Percentiles rank a stretch among this genome's conserved stretches.
These are phyloP conservation scores for Cheilosia impressa DNA, from an alignment of 2,888 invertebrate species.

Conservation along the genomic window DNA sequence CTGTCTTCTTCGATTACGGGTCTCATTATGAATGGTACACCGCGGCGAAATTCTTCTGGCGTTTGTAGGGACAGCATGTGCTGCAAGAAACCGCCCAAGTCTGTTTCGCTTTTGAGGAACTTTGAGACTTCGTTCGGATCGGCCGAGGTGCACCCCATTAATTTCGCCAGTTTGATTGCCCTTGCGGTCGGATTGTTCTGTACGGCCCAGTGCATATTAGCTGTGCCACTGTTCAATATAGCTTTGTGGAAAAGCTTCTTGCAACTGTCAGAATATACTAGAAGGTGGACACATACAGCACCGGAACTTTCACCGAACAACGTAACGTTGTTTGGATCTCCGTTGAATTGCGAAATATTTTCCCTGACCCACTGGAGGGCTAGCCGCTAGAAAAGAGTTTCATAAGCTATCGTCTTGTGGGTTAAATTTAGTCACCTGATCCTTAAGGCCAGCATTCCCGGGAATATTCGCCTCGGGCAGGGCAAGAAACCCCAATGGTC, in stretches of 20 bases:
- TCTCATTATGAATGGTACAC: conserved; percentile 79
- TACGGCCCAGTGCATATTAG: conserved; percentile 82
- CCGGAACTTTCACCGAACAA: conserved; percentile 83
- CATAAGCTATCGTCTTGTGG: too few species aligned
- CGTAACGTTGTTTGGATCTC: conserved; percentile 83
- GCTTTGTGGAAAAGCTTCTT: conserved; percentile 81
- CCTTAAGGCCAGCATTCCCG: conserved; percentile 82
- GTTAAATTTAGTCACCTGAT: conserved; percentile 78
- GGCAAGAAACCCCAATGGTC: conserved; percentile 81
- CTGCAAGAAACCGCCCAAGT: conserved; percentile 77
- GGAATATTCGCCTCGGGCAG: conserved; percentile 80
- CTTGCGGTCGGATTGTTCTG: conserved; percentile 78
- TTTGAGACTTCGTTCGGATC: conserved; percentile 68
- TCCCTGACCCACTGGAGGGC: conserved; percentile 84
- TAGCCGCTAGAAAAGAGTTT: conserved; percentile 77
- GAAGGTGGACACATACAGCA: conserved; percentile 80
- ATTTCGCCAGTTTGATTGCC: conserved; percentile 78
- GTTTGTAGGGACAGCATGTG: conserved; percentile 76
- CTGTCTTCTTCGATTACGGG: conserved; percentile 80
- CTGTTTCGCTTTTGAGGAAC: conserved; percentile 69
- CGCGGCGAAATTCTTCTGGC: conserved; percentile 80
- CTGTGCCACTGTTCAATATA: conserved; percentile 82
- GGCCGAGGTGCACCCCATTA: conserved; percentile 76
- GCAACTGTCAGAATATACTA: conserved; percentile 79
- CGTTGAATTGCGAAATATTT: conserved; percentile 83